Base-by-base conservation (phyloP, 2,888 invertebrate genomes). In the Drosophila histrio region DNA sequence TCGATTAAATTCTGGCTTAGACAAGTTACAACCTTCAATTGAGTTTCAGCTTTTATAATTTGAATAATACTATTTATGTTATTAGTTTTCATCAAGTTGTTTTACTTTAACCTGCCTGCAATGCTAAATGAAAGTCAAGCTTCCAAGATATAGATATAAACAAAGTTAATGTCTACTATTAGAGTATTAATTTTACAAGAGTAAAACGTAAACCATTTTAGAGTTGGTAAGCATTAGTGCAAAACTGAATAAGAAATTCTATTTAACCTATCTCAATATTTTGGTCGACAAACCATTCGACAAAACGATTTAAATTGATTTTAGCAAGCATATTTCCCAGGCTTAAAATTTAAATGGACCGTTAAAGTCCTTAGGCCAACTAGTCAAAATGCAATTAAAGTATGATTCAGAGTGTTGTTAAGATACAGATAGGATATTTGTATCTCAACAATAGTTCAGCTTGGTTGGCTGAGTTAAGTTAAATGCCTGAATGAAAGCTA, bases 381-480 rank as follows among this genome's bases (percentile, higher is more conserved):
- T 21, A 13, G 5, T n/a, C 46, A 53, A 69, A 60, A 39, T 47
- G 21, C 61, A 61, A 34, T 47, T 26, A 15, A 36, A 17, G 13
- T 11, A 5, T n/a, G 6, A 6, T 28, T 46, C 5, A 6, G n/a
- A n/a, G 30, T 66, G 49, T 39, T 44, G 17, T 44, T 26, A 32
- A 28, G 21, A 39, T 19, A 50, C 21, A 49, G 34, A 59, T 49
- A 38, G 43, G 34, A 38, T 30, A 49, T 22, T 47, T 49, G 28
- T 57, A 56, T 19, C 19, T 44, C 19, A 26, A 26, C 9, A 26
- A 6, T 38, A n/a, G 15, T 53, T 30, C 0, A n/a, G 21, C 21
- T 43, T 19, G 21, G 0, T 28, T 13, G 58, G 47, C 52, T 64
- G 39, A 72, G 50, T 50, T 50, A 65, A 46, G n/a, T 38, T 15